A percentile compares a stretch with the other conserved stretches of the same genome.
Conservation (phyloP, 2,797 vertebrate species). For the Sarcoramphus papa region DNA sequence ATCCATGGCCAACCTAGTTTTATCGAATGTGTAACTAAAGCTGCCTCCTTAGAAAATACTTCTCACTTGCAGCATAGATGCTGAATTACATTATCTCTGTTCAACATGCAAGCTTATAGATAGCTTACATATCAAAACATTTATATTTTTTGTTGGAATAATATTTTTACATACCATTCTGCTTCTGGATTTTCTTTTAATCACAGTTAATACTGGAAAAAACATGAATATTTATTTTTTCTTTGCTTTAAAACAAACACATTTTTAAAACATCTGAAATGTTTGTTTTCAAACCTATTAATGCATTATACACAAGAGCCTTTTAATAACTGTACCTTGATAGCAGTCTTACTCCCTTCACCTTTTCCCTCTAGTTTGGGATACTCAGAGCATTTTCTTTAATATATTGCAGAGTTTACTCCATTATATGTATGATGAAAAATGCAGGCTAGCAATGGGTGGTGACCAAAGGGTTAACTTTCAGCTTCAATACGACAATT, state of each 20-base stretch:
- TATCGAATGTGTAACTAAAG: not conserved
- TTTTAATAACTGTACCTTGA: not conserved
- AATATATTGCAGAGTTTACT: not conserved
- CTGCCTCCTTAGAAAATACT: not conserved
- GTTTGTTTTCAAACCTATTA: not conserved
- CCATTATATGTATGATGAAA: not conserved
- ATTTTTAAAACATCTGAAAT: not conserved
- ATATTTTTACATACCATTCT: not conserved
- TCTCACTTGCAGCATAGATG: not conserved
- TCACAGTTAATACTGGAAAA: not conserved
- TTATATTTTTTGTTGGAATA: not conserved
- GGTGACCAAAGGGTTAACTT: not conserved
- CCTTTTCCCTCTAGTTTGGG: not conserved
- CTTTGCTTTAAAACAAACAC: not conserved
- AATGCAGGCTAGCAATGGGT: not conserved
- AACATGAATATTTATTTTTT: not conserved
- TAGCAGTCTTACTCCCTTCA: not conserved
- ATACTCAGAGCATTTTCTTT: not conserved
- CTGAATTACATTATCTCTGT: not conserved
- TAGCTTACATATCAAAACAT: not conserved
- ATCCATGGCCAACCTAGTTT: not conserved
- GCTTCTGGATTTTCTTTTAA: not conserved
- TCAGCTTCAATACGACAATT: not conserved
- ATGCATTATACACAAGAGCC: not conserved
- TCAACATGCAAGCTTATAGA: not conserved